phyloP scores from a whole-genome alignment of 1,140 invertebrate genomes.

The Drosophila elegans region DNA sequence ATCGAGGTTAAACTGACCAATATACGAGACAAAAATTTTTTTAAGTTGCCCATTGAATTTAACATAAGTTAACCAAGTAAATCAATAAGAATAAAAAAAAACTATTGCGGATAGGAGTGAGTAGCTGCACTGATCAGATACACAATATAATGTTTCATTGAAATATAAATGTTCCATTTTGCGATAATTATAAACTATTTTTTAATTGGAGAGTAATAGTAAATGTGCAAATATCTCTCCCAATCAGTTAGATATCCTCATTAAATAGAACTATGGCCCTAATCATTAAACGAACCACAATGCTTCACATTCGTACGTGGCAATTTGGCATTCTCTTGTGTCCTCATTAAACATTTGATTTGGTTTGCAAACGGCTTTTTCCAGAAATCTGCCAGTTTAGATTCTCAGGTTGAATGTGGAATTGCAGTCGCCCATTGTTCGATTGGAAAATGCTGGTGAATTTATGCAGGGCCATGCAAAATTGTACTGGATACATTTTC shows the following conservation, averaged over 20 bases:
- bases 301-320: conserved; percentile 8
- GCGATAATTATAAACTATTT: not conserved
- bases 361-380: conserved; percentile 43
- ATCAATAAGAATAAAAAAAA: conserved; percentile 17
- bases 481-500: conserved; percentile 7
- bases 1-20: not conserved
- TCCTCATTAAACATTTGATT: conserved; percentile 49
- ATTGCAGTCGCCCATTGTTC: conserved; percentile 26
- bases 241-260: conserved; percentile 15
- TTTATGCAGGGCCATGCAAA: conserved; percentile 33
- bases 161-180: not conserved
- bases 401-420: not conserved
- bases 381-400: conserved; percentile 1
- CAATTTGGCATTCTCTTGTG: conserved; percentile 33
- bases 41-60: not conserved
- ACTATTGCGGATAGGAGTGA: not conserved
- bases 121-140: too few species aligned
- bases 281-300: conserved; percentile 14
- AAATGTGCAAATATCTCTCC: not conserved
- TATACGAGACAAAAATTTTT: conserved; percentile 23
- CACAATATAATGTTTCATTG: not conserved
- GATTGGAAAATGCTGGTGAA: conserved; percentile 33
- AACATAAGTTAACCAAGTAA: not conserved
- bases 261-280: conserved; percentile 18
- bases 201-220: not conserved